Percentiles rank a stretch among this genome's conserved stretches.
Evolutionary conservation across 2,888 invertebrate species (phyloP).

Genomic region (Microdon myrmicae): DNA sequence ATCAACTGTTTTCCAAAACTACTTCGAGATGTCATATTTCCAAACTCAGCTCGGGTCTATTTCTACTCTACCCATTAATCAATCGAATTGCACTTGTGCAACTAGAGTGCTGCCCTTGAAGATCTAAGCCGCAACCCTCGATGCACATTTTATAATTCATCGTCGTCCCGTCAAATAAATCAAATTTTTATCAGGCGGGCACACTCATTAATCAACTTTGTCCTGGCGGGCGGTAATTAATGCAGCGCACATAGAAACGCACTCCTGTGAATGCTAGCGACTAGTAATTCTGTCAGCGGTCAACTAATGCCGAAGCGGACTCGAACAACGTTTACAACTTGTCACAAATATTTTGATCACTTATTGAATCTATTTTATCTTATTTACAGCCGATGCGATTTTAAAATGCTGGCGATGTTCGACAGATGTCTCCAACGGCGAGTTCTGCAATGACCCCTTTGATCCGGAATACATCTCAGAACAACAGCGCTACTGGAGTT

Average conservation of each 20-base stretch:
- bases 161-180: slow-evolving; percentile 34
- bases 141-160: slow-evolving; percentile 2
- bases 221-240: slow-evolving; percentile 28
- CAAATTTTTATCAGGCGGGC: slow-evolving; percentile 35
- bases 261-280: not conserved
- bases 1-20: too few species aligned
- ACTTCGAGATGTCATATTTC: too few species aligned
- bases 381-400: slow-evolving; percentile 71
- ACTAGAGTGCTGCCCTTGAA: not conserved
- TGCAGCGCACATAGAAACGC: slow-evolving; percentile 17
- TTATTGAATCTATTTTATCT: slow-evolving; percentile 9
- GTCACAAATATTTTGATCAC: slow-evolving; percentile 20
- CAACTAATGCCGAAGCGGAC: slow-evolving; percentile 4
- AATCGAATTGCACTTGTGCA: slow-evolving; percentile 11
- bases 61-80: slow-evolving; percentile 23
- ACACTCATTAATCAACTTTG: slow-evolving; percentile 28
- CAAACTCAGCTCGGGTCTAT: too few species aligned
- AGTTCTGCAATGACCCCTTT: slow-evolving; percentile 79
- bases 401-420: slow-evolving; percentile 82
- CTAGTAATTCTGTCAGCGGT: not conserved
- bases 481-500: slow-evolving; percentile 67
- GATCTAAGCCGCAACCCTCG: not conserved
- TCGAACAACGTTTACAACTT: slow-evolving; percentile 10
- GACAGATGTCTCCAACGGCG: slow-evolving; percentile 73
- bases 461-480: slow-evolving; percentile 68